Base-by-base conservation (phyloP, 1,140 invertebrate species). In the Hycleus cichorii region DNA sequence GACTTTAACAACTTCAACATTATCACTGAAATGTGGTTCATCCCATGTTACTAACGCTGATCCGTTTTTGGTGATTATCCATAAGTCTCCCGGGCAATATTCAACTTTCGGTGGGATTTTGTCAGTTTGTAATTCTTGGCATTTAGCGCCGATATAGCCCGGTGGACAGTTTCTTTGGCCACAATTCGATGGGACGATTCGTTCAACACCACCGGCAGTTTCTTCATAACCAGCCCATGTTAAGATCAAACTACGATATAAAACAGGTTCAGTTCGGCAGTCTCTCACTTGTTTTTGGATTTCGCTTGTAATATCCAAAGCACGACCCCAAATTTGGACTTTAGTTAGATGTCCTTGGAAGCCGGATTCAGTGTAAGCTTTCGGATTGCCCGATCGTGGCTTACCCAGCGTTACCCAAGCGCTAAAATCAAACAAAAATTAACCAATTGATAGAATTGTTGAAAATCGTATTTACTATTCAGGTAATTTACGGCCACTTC, bases 311-410 rank as follows among this genome's bases (percentile, higher is more conserved):
- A 95, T 87, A 71, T 96, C 92, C 1, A 98, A 76, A 39, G 90
- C 88, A 43, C 93, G 80, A 62, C 87, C 88, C 93, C 95, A 98
- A 48, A 97, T 82, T 78, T 97, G 93, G 24, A 97, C 88, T 75
- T 96, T 93, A 25, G 92, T 96, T 10, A 98, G 72, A 67, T 92
- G 89, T 11, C 96, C 96, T 78, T 94, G 90, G 84, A 98, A 98
- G 7, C 93, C 93, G 11, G 84, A 78, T 74, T 92, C 89, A 0
- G 87, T 86, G 65, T 90, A 90, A 1, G 87, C 82, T 65, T 87
- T 88, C 5, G 83, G 76, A 68, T 84, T 81, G 49, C 84, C 81
- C 50, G 82, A 80, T 69, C 90, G 84, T 32, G 91, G 91, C 70
- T 93, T 91, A 39, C 95, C 95, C 40, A 98, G 76, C 6, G 91